Conservation (phyloP, 2,888 invertebrate genomes). For the Chloromyia formosa region DNA sequence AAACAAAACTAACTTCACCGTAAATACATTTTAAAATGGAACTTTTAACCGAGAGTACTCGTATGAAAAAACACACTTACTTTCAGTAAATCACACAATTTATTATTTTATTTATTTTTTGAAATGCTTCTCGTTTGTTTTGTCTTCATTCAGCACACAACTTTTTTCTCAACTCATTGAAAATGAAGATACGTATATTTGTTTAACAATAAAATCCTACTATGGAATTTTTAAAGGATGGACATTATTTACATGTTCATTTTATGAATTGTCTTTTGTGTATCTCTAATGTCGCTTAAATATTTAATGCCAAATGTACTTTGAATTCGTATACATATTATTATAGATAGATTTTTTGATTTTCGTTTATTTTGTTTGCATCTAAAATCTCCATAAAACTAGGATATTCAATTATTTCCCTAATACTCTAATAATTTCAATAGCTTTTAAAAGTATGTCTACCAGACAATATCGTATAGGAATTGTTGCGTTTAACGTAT, state of each 20-base stretch:
- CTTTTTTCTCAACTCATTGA: background rate
- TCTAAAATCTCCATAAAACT: slow-evolving; percentile 22
- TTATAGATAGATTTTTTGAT: slow-evolving; percentile 20
- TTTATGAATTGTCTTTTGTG: slow-evolving; percentile 24
- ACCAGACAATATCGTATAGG: slow-evolving; percentile 21
- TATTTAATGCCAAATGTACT: slow-evolving; percentile 31
- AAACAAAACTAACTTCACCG: too few relatives aligned
- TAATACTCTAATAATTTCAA: slow-evolving; percentile 10
- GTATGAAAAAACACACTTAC: slow-evolving; percentile 1
- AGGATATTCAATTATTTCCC: slow-evolving; percentile 10
- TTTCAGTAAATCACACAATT: slow-evolving; percentile 27
- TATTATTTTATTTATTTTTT: slow-evolving; percentile 8
- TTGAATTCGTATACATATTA: slow-evolving; percentile 36
- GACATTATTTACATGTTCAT: slow-evolving; percentile 30
- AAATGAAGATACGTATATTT: slow-evolving; percentile 17
- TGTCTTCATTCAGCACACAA: background rate
- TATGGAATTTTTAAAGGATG: slow-evolving; percentile 2
- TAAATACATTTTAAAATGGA: background rate
- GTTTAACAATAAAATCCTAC: slow-evolving; percentile 13
- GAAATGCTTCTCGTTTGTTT: background rate
- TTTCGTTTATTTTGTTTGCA: slow-evolving; percentile 5
- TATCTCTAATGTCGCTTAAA: background rate
- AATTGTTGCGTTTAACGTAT: background rate
- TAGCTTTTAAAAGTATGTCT: slow-evolving; percentile 17
- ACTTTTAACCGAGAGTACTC: slow-evolving; percentile 8